Conservation (phyloP, 2,113 vertebrate species). For the Syngnathoides biaculeatus region DNA sequence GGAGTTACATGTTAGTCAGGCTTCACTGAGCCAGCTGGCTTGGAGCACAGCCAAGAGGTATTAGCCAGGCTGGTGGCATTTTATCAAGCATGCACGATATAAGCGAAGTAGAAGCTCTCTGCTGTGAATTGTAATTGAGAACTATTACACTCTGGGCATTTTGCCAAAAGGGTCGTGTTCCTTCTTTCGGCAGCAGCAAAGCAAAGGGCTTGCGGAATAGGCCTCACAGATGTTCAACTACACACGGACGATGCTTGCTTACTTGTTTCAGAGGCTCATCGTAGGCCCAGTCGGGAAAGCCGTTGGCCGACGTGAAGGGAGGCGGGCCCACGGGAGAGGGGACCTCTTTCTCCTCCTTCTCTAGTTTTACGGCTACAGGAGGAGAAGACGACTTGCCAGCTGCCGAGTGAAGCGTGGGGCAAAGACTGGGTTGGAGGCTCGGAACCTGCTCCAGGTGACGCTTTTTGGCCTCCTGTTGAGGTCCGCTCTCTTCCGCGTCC, state of each 20-base stretch:
- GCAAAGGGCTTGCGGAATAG: neutral
- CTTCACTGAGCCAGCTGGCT: conserved; percentile 8
- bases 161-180: conserved; percentile 50
- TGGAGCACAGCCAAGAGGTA: conserved; percentile 61
- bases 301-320: conserved; percentile 59
- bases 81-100: conserved; percentile 25
- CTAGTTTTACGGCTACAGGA: conserved; percentile 72
- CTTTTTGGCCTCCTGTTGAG: conserved; percentile 69
- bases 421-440: conserved; percentile 61
- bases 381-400: conserved; percentile 54
- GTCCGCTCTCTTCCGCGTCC: conserved; percentile 36
- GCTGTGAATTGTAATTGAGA: conserved; percentile 30
- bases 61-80: conserved; percentile 27
- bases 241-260: conserved; percentile 52
- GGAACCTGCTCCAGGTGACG: conserved; percentile 62
- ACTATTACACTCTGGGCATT: conserved; percentile 32
- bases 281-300: conserved; percentile 76
- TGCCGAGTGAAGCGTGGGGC: conserved; percentile 36
- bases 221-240: neutral
- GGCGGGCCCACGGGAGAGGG: conserved; percentile 63
- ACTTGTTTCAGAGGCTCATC: conserved; percentile 89
- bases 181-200: conserved; percentile 5
- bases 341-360: conserved; percentile 77
- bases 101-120: conserved; percentile 30
- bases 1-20: neutral